Evolutionary conservation across 2,797 vertebrate species (phyloP).

Genomic region (Chaunax sp.): DNA sequence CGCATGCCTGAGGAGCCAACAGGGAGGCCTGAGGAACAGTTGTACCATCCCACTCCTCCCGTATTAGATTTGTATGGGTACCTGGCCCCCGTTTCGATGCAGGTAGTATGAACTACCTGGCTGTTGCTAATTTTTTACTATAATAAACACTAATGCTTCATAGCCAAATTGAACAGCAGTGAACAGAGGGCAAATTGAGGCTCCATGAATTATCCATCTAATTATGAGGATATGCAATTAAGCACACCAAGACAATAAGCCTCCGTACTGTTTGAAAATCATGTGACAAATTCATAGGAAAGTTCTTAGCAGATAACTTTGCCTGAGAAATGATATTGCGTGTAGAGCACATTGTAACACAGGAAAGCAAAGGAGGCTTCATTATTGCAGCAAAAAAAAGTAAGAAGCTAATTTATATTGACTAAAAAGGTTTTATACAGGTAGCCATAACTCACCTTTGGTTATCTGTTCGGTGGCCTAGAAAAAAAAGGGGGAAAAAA

Average conservation of each 20-base stretch:
- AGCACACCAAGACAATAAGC: conserved; percentile 7
- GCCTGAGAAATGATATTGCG: background rate
- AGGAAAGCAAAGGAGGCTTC: background rate
- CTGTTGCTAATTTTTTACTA: conserved; percentile 21
- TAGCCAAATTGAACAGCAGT: conserved; percentile 16
- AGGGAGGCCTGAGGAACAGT: conserved; percentile 53
- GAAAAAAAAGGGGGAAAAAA: conserved; percentile 61
- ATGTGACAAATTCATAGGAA: background rate
- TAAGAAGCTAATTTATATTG: background rate
- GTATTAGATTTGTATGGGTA: conserved; percentile 61
- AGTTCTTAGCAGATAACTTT: background rate
- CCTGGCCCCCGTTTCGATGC: conserved; percentile 57
- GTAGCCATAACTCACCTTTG: conserved; percentile 92
- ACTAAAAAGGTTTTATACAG: conserved; percentile 20
- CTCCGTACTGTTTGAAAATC: conserved; percentile 21
- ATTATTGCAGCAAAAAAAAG: background rate
- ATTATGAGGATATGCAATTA: conserved; percentile 22
- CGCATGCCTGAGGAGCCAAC: conserved; percentile 43
- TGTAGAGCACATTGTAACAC: background rate
- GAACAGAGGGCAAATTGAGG: conserved; percentile 11
- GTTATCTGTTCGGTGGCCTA: conserved; percentile 99
- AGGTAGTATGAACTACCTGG: conserved; percentile 49
- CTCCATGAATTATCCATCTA: conserved; percentile 14
- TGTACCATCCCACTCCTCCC: conserved; percentile 58
- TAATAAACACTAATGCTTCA: conserved; percentile 28